Conservation (phyloP, 2,113 vertebrate species). For the Bufo bufo region DNA sequence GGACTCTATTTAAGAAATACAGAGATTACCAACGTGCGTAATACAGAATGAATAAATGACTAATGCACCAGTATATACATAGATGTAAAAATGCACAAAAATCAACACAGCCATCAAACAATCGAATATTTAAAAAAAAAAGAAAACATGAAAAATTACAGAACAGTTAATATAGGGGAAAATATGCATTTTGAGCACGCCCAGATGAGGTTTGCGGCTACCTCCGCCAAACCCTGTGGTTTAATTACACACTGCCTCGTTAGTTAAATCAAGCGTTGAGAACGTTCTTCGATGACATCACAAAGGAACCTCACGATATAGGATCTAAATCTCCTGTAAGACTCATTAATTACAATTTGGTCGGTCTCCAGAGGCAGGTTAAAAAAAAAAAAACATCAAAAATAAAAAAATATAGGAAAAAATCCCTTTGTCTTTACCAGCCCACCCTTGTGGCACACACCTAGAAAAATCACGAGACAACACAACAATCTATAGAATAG, state of each 20-base stretch:
- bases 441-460: background rate
- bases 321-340: background rate
- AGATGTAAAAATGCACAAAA: background rate
- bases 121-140: background rate
- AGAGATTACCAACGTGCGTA: conserved; percentile 60
- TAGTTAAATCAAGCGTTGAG: conserved; percentile 22
- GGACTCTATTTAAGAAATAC: conserved; percentile 64
- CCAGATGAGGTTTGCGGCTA: background rate
- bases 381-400: background rate
- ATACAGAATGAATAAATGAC: background rate
- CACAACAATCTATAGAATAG: background rate
- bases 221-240: conserved; percentile 1
- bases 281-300: background rate
- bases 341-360: conserved; percentile 27
- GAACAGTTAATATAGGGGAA: background rate
- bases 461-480: background rate
- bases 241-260: conserved; percentile 22
- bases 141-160: background rate
- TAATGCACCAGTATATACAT: background rate
- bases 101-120: background rate
- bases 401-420: background rate
- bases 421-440: background rate
- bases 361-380: conserved; percentile 1
- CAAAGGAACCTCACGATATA: conserved; percentile 9
- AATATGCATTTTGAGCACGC: background rate